These are phyloP conservation scores for Bombus waltoni DNA, from an alignment of 1,140 invertebrate genomes.

Conservation along the genomic window DNA sequence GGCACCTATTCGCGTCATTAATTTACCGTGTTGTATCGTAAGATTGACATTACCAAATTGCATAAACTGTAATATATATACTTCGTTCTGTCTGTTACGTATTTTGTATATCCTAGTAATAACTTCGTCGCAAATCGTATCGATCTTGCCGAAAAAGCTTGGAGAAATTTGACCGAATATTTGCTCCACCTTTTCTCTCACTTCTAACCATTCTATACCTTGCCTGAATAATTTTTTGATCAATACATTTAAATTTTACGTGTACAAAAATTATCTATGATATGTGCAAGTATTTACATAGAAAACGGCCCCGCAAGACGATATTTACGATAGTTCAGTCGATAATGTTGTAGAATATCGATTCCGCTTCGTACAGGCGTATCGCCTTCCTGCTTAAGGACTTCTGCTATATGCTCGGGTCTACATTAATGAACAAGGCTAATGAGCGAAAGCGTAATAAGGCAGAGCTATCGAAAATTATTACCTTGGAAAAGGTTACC, in stretches of 20 bases:
- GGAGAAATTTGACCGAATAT: conserved; percentile 81
- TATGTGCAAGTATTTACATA: conserved; percentile 75
- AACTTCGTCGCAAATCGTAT: conserved; percentile 81
- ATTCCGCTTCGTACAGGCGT: conserved; percentile 84
- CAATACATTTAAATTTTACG: no score
- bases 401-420: conserved; percentile 85
- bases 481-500: conserved; percentile 51
- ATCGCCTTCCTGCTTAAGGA: conserved; percentile 84
- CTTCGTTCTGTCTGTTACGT: conserved; percentile 85
- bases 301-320: conserved; percentile 83
- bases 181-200: conserved; percentile 81
- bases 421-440: conserved; percentile 61
- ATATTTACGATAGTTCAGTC: conserved; percentile 83
- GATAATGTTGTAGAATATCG: conserved; percentile 85
- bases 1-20: conserved; percentile 75
- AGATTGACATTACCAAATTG: background rate
- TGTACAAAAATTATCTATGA: background rate
- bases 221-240: conserved; percentile 72
- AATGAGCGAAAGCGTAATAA: no score
- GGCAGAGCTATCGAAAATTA: background rate
- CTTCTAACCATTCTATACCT: conserved; percentile 84
- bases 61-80: conserved; percentile 13
- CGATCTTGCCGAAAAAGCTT: conserved; percentile 75
- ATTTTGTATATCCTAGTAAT: conserved; percentile 77
- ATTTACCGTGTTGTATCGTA: background rate